These are phyloP conservation scores for Cynoglossus semilaevis DNA, from an alignment of 2,113 vertebrate genomes.

Conservation along the genomic window DNA sequence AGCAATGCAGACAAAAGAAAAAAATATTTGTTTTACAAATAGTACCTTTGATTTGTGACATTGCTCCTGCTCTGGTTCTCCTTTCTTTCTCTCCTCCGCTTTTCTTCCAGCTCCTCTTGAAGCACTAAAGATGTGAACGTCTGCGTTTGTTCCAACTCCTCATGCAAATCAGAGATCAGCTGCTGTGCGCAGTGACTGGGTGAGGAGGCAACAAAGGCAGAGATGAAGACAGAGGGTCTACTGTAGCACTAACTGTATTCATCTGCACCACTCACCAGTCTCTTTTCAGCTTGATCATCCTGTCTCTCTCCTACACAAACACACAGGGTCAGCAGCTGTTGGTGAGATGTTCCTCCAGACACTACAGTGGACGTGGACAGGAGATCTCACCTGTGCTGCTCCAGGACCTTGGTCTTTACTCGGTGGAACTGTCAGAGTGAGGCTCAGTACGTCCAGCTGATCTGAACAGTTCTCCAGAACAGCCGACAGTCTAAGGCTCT, in stretches of 20 bases:
- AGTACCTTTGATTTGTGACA: conserved; percentile 28
- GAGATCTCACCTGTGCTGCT: conserved; percentile 22
- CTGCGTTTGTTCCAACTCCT: conserved; percentile 45
- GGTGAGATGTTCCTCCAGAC: conserved; percentile 6
- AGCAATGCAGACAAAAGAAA: too few species aligned
- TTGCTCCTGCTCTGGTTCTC: conserved; percentile 19
- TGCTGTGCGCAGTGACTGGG: conserved; percentile 42
- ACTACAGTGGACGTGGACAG: background rate
- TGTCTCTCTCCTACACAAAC: conserved; percentile 33
- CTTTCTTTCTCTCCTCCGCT: conserved; percentile 9
- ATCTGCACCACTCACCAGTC: conserved; percentile 43
- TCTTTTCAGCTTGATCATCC: conserved; percentile 31
- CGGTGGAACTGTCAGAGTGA: conserved; percentile 22
- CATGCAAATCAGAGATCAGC: conserved; percentile 19
- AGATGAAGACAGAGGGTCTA: too few species aligned
- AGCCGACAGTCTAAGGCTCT: conserved; percentile 44
- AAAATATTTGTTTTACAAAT: too few species aligned
- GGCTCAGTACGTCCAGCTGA: conserved; percentile 44
- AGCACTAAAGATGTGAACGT: conserved; percentile 33
- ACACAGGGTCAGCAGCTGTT: conserved; percentile 8
- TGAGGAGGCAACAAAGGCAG: background rate
- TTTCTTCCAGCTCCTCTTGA: conserved; percentile 26
- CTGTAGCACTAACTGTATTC: background rate
- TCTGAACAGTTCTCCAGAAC: conserved; percentile 47
- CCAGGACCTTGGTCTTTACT: background rate